Evolutionary conservation across 2,888 invertebrate genomes (phyloP), one percentile per base, ranked within the genome.

Genomic region (Macrosoma leucophasiata): DNA sequence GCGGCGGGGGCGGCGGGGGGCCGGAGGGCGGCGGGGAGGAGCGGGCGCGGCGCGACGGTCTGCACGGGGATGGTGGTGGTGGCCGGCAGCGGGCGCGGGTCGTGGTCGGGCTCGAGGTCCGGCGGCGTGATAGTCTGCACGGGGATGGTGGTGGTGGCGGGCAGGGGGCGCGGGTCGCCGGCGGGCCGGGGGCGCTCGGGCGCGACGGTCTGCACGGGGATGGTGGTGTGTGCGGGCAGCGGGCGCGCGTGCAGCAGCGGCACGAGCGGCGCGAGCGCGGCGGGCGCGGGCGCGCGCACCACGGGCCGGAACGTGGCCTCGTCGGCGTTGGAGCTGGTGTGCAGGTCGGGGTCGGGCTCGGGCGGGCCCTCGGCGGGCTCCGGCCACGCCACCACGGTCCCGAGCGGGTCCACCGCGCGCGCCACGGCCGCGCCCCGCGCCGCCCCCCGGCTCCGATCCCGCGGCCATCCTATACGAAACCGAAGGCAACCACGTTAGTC

Each of bases 361-460:
- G 72, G 72, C 42, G 69, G 76, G 71, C 71, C 45, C 70, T 68
- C 39, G 67, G 75, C 42, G 59, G 52, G 39, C 36, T 35, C 40
- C 14, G 59, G 46, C 34, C 42, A 38, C 86, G 74, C 87, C 64
- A 88, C 88, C 50, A 92, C 92, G 39, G 90, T 91, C 54, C 92
- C 92, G 64, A 90, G 75, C 33, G 92, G 92, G 81, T 90, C 93
- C 60, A 93, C 93, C 48, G 91, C 90, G 73, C 90, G 90, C 62
- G 86, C 86, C 63, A 90, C 86, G 41, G 33, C 67, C 58, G 67
- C 73, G 31, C 31, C 36, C 36, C 42, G 33, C 41, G 44, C 46
- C 33, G 36, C 33, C 41, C 41, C 46, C 61, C 61, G 66, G 41
- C 41, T 45, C 46, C 55, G 54, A 54, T 46, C 55, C 34, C 49